Base-by-base conservation (phyloP, 2,888 invertebrate genomes). In the Apamea monoglypha region DNA sequence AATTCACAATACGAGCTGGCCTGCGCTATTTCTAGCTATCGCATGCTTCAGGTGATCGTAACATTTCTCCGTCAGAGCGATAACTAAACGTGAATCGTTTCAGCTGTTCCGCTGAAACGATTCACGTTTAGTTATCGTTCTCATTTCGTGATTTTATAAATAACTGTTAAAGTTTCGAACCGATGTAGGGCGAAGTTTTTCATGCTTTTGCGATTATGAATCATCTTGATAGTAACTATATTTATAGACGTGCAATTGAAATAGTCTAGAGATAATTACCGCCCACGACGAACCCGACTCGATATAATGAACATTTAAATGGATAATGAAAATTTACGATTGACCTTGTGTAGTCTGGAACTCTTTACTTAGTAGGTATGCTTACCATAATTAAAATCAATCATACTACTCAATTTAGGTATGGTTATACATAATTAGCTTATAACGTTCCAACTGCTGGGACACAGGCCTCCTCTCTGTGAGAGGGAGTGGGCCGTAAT, bases 241-340 rank as follows among this genome's bases (percentile, higher is more conserved):
- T 86, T 82, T 69, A 83, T 77, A 86, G 76, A 78, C 74, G 68
- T 76, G 80, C 76, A 83, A 79, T 86, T 74, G 73, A 75, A 85
- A 87, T 87, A 87, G 82, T 85, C 87, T 72, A 29, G 78, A 87
- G 82, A 89, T 91, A 87, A 87, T 86, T 86, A 83, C 88, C 92
- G 92, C 91, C 93, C 92, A 91, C 91, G 85, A 81, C n/a, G 87
- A 78, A 87, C 86, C 80, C 53, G 66, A 74, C 86, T 87, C 84
- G 81, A 89, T 87, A 88, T 88, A 90, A 86, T 87, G 69, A 78
- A 77, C 83, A 88, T 88, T 88, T 83, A 87, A 84, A 89, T 84
- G 81, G 79, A 88, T 84, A 82, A 86, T 85, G 78, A 86, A 87
- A 84, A 91, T 85, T 73, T 76, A 73, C 1, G 18, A 74, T 72